Base-by-base conservation (phyloP, 2,113 vertebrate species). In the Orycteropus afer region DNA sequence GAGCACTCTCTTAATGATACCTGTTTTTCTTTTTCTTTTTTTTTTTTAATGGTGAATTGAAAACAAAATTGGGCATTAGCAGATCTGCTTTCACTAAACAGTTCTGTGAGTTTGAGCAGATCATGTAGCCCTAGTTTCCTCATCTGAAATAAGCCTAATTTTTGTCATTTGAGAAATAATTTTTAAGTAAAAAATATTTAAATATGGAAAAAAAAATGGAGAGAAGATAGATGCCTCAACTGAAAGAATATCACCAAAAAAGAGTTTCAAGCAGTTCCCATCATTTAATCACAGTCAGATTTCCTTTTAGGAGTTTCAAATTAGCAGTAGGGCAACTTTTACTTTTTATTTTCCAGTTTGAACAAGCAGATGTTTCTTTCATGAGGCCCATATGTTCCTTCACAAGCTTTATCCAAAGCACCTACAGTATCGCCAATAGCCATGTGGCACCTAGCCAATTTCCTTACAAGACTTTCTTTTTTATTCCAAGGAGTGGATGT, bases 301-400 rank as follows among this genome's bases (percentile, higher is more conserved):
- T 74, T 87, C 63, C 55, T 89, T 96, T 77, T 51, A 25, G 76
- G 14, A 55, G 34, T 95, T 89, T 80, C 95, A 94, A 53, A 95
- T 85, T 81, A 95, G 77, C 90, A 97, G 73, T 61, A 63, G 87
- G 49, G 25, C 89, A 57, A 81, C 27, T 96, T 89, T 96, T 93
- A 90, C 71, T 86, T 90, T 91, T 97, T 92, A 89, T 95, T 91
- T 90, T 95, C 42, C 32, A 55, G 40, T 96, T 80, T 77, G 88
- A 97, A 65, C n/a, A 96, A 96, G 82, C 83, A 97, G 86, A 63
- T 97, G 94, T 95, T 96, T 91, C 91, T 95, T 92, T 90, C 78
- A 95, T n/a, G 55, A 97, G 91, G 27, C 37, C 95, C 76, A 91
- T 96, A 89, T 73, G 80, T 96, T 96, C 88, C 87, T 77, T 40